Conservation (phyloP, 2,888 invertebrate species). For the Aleiodes leptofemur region DNA sequence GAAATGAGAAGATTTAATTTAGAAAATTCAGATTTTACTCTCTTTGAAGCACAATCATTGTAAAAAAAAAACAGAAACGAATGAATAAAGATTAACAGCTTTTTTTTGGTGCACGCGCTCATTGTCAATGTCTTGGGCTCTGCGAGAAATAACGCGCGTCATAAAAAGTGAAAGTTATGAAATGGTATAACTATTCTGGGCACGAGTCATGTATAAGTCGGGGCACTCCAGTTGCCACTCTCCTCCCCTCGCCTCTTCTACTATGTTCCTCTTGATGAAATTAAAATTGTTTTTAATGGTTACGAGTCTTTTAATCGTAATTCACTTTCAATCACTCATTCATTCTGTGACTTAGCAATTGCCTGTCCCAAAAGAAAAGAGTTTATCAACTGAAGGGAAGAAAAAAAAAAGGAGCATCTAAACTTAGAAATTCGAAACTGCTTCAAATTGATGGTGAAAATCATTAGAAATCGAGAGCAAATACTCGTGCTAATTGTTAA, state of each 20-base stretch:
- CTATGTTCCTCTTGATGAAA: constrained; percentile 21
- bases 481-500: background rate
- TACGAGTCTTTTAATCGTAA: constrained; percentile 23
- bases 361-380: background rate
- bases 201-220: constrained; percentile 47
- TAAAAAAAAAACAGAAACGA: background rate
- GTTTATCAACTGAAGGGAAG: background rate
- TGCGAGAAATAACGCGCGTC: constrained; percentile 52
- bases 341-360: constrained; percentile 17
- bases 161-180: constrained; percentile 59
- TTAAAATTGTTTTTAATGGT: constrained; percentile 30
- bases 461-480: background rate
- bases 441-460: background rate
- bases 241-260: background rate
- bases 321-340: constrained; percentile 39
- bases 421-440: background rate
- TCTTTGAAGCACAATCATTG: background rate
- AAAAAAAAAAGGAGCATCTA: background rate
- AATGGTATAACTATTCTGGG: constrained; percentile 57
- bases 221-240: background rate
- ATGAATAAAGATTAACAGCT: background rate
- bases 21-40: background rate
- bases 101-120: constrained; percentile 28
- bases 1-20: background rate
- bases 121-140: constrained; percentile 48